A percentile compares a stretch with the other conserved stretches of the same genome.
Conservation (phyloP, 2,113 vertebrate genomes). For the Calyptommatus sinebrachiatus region DNA sequence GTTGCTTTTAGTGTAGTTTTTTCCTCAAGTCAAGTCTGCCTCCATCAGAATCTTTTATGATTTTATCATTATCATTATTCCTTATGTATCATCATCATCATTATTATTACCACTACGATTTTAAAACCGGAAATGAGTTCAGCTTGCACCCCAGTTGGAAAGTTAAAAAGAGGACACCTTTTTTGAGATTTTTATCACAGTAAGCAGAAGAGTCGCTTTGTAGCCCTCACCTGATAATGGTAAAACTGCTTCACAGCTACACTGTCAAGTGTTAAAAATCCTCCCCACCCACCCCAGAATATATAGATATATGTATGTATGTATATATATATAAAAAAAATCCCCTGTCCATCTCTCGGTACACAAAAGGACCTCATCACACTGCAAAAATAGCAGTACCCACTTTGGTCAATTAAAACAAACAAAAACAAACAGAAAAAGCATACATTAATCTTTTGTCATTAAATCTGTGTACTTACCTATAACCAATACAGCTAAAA, state of each 20-base stretch:
- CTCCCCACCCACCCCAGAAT: constrained; percentile 79
- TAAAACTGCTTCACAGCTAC: constrained; percentile 82
- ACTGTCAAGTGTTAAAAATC: constrained; percentile 84
- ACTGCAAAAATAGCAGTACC: constrained; percentile 99
- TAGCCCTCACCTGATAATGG: constrained; percentile 85
- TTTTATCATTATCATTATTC: background rate
- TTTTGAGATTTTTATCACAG: constrained; percentile 82
- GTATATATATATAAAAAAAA: constrained; percentile 75
- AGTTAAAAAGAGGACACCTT: constrained; percentile 77
- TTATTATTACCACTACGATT: constrained; percentile 36
- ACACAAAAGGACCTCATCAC: constrained; percentile 93
- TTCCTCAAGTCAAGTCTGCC: constrained; percentile 90
- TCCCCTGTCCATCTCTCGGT: constrained; percentile 85
- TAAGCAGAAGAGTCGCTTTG: constrained; percentile 94
- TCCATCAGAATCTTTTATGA: constrained; percentile 72
- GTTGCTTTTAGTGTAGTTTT: constrained; percentile 58
- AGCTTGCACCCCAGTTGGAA: constrained; percentile 88
- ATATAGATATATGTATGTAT: constrained; percentile 80
- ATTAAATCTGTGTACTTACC: constrained; percentile 93
- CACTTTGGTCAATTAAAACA: constrained; percentile 98
- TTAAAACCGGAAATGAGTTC: constrained; percentile 78
- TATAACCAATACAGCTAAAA: constrained; percentile 99
- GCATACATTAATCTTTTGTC: constrained; percentile 75
- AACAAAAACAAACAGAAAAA: constrained; percentile 80
- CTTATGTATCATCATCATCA: background rate